These are phyloP conservation scores for Dolichallabes microphthalmus DNA, from an alignment of 2,113 vertebrate species.

Conservation along the genomic window DNA sequence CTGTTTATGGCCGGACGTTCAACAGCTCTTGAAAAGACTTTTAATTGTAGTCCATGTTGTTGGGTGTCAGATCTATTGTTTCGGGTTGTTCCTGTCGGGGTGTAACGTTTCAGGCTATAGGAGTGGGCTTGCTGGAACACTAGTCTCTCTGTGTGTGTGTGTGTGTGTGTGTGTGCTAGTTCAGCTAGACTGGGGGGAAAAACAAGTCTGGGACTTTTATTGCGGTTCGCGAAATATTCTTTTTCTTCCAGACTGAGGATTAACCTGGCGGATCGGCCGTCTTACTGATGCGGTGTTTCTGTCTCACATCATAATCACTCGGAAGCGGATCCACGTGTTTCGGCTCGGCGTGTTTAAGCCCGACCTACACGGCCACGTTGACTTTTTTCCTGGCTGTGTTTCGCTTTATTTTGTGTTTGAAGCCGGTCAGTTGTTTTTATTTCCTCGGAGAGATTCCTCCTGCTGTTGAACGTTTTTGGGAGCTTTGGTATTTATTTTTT, in stretches of 20 bases:
- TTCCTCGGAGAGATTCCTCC: too few species aligned
- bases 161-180: neutral
- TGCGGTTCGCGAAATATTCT: neutral
- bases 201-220: neutral
- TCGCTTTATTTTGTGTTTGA: neutral
- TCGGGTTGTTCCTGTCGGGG: neutral
- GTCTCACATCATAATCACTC: neutral
- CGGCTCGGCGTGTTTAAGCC: neutral
- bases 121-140: neutral
- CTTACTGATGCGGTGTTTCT: neutral
- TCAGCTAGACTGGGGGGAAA: neutral
- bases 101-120: neutral
- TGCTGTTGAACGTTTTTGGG: neutral
- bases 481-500: neutral
- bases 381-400: neutral
- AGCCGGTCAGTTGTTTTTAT: neutral
- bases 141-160: neutral
- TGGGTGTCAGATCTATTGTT: neutral
- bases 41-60: neutral
- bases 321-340: slow-evolving; percentile 18
- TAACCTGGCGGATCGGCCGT: neutral
- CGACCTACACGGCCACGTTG: slow-evolving; percentile 44
- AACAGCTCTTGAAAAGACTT: neutral
- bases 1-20: neutral
- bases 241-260: too few species aligned